Conservation (phyloP, 2,888 invertebrate genomes). For the Leptopterna dolabrata region DNA sequence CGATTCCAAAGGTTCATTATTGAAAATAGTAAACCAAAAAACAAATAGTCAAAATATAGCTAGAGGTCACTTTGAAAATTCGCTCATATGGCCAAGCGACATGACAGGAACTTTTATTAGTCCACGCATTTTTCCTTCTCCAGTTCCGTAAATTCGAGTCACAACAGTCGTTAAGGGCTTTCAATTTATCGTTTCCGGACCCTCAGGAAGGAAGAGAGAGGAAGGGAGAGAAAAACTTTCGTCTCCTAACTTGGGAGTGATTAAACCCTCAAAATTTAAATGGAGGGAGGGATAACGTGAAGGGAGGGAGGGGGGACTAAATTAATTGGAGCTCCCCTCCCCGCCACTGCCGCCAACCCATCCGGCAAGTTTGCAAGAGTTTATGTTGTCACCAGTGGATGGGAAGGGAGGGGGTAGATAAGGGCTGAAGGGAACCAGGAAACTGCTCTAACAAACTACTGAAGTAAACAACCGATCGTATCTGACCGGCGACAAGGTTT, state of each 20-base stretch:
- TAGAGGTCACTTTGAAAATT: no score
- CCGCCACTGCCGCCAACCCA: neutral
- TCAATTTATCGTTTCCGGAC: neutral
- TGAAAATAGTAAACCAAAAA: no score
- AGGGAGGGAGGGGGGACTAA: neutral
- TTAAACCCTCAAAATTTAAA: slow-evolving; percentile 8
- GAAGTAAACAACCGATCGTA: neutral
- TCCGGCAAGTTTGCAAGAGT: neutral
- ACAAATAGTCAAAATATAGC: no score
- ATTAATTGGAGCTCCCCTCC: neutral
- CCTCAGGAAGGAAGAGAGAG: neutral
- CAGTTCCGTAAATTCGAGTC: neutral
- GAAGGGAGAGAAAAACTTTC: neutral
- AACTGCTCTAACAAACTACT: neutral
- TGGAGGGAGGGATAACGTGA: neutral
- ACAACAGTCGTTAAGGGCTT: neutral
- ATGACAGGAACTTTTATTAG: no score
- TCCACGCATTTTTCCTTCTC: no score
- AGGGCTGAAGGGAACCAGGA: neutral
- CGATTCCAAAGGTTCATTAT: no score
- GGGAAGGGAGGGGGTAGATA: neutral
- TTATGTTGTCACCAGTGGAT: neutral
- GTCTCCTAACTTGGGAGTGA: neutral
- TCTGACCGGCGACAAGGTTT: neutral
- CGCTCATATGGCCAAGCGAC: no score